Evolutionary conservation across 2,888 invertebrate genomes (phyloP).

Genomic region (Gymnocheta viridis): DNA sequence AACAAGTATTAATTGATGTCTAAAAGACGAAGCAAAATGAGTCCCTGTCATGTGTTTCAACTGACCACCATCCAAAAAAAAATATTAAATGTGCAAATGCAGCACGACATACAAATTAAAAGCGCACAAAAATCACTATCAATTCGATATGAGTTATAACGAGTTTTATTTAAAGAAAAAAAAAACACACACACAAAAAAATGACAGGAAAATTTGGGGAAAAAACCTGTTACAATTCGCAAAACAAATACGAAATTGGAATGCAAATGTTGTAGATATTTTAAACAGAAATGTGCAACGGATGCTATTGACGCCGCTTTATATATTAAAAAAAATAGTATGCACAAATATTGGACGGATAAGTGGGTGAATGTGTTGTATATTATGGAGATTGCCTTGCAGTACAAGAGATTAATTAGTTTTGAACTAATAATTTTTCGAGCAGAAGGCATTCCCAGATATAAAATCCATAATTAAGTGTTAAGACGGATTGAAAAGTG

Average conservation of each 20-base stretch:
- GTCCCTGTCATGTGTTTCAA: background rate
- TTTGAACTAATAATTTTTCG: too few species aligned
- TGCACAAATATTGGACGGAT: background rate
- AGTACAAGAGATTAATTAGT: too few species aligned
- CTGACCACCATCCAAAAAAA: background rate
- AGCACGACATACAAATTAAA: constrained; percentile 21
- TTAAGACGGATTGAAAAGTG: too few species aligned
- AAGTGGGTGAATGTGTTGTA: background rate
- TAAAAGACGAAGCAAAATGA: background rate
- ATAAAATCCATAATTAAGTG: too few species aligned
- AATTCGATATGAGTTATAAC: constrained; percentile 41
- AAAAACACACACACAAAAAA: background rate
- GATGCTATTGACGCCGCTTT: constrained; percentile 40
- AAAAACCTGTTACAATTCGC: background rate
- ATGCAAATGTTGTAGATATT: constrained; percentile 4
- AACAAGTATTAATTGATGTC: background rate
- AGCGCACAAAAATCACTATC: constrained; percentile 8
- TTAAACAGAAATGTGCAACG: constrained; percentile 26
- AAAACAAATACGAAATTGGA: background rate
- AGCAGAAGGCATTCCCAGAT: too few species aligned
- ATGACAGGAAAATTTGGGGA: background rate
- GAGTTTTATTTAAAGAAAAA: constrained; percentile 11
- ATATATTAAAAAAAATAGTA: background rate
- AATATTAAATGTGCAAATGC: constrained; percentile 6
- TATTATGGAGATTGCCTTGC: too few species aligned